Base-by-base conservation (phyloP, 2,113 vertebrate species). In the Hyla sarda region DNA sequence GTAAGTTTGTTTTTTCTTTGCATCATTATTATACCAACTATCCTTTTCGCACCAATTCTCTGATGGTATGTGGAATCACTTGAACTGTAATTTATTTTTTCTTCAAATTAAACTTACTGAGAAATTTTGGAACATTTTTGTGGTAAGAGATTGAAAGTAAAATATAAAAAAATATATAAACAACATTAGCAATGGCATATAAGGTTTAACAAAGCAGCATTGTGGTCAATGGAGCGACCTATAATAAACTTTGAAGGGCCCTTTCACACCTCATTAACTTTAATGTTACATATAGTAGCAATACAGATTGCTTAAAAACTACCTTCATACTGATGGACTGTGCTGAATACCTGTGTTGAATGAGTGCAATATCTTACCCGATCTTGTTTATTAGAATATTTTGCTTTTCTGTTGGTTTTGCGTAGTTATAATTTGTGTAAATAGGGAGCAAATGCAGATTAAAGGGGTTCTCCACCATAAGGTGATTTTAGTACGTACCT, bases 121-220 rank as follows among this genome's bases (percentile, higher is more conserved):
- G 65, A 69, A 69, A 69, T 34, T 19, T 34, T 19, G 30, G 30
- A 34, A 45, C 32, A 62, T 41, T 81, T 58, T 37, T 81, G 78
- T 41, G 60, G 78, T 60, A 28, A 41, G 60, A 48, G 37, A 82
- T 82, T 67, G 41, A 3, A 67, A 45, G 32, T 25, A n/a, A 81
- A 62, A 47, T n/a, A 41, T 41, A 5, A 41, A 41, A 41, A 41
- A 65, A 19, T 28, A 67, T 82, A 67, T 48, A 60, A 82, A 17
- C n/a, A 82, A 82, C 45, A 82, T 82, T 74, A 25, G 52, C 71
- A 45, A 28, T 74, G 10, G 69, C 16, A 19, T 17, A 82, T 82
- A 25, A 32, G 13, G 41, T 71, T 3, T 50, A 48, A 67, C 21
- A 67, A 71, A 28, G 60, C 81, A 54, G 48, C 47, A n/a, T 37